Conservation (phyloP, 2,113 vertebrate species). For the Gorsachius goisagi region DNA sequence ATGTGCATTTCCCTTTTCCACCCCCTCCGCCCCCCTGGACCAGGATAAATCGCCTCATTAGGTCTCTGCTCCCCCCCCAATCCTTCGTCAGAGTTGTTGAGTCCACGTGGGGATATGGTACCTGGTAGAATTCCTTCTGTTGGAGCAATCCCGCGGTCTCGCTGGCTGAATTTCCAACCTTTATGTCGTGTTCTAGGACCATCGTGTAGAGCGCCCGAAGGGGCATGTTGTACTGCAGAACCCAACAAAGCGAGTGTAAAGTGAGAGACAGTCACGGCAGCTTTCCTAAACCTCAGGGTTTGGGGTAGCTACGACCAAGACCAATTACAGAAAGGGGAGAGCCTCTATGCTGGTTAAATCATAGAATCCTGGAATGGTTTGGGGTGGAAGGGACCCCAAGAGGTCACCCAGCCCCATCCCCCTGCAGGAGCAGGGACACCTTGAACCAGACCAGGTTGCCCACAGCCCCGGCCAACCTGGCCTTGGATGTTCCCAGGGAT, state of each 20-base stretch:
- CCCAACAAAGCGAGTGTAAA: neutral
- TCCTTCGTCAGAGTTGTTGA: neutral
- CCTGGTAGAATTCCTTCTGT: slow-evolving; percentile 86
- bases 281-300: neutral
- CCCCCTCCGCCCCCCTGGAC: neutral
- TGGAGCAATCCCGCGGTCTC: slow-evolving; percentile 78
- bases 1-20: neutral
- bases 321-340: too few relatives aligned
- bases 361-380: too few relatives aligned
- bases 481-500: too few relatives aligned
- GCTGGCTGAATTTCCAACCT: slow-evolving; percentile 64
- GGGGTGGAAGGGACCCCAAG: too few relatives aligned
- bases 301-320: neutral
- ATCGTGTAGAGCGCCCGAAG: slow-evolving; percentile 83
- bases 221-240: slow-evolving; percentile 84
- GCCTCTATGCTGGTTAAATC: neutral
- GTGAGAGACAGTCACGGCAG: accelerated
- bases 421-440: too few relatives aligned
- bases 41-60: too few relatives aligned
- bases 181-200: slow-evolving; percentile 87
- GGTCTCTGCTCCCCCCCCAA: too few relatives aligned
- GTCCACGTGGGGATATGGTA: neutral
- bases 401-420: too few relatives aligned
- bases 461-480: too few relatives aligned
- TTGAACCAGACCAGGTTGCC: too few relatives aligned